phyloP scores from a whole-genome alignment of 2,797 vertebrate species.

The Apogon hyalosoma region DNA sequence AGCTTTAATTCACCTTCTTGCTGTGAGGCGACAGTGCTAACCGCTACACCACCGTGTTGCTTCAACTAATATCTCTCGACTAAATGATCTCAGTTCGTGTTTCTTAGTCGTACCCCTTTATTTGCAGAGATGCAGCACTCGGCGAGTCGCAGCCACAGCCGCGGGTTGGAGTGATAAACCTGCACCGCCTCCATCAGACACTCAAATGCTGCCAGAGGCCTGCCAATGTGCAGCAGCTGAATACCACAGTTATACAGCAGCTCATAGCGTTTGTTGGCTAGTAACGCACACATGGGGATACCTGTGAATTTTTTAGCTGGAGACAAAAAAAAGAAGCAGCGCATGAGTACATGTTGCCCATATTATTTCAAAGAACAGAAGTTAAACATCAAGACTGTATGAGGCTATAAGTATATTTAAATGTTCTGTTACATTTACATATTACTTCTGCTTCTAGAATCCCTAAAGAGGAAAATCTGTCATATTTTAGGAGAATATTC shows the following conservation, averaged over 20 bases:
- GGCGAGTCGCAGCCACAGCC: slow-evolving; percentile 95
- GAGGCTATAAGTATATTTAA: too few species aligned
- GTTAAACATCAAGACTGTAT: too few species aligned
- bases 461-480: too few species aligned
- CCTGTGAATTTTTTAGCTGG: slow-evolving; percentile 93
- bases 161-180: slow-evolving; percentile 97
- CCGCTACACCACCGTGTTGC: too few species aligned
- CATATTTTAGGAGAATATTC: too few species aligned
- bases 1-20: neutral
- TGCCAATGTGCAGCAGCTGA: slow-evolving; percentile 93
- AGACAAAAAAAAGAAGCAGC: neutral
- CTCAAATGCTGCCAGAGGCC: slow-evolving; percentile 96
- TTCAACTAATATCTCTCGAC: too few species aligned
- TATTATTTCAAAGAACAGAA: too few species aligned
- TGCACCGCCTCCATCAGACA: slow-evolving; percentile 97
- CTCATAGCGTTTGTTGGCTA: slow-evolving; percentile 97
- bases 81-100: too few species aligned
- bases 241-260: slow-evolving; percentile 97
- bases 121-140: slow-evolving; percentile 98
- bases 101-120: slow-evolving; percentile 87
- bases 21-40: too few species aligned
- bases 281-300: slow-evolving; percentile 94
- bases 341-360: neutral
- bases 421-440: too few species aligned
- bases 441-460: too few species aligned